These are phyloP conservation scores for Columba livia DNA, from an alignment of 2,113 vertebrate species.

Conservation along the genomic window DNA sequence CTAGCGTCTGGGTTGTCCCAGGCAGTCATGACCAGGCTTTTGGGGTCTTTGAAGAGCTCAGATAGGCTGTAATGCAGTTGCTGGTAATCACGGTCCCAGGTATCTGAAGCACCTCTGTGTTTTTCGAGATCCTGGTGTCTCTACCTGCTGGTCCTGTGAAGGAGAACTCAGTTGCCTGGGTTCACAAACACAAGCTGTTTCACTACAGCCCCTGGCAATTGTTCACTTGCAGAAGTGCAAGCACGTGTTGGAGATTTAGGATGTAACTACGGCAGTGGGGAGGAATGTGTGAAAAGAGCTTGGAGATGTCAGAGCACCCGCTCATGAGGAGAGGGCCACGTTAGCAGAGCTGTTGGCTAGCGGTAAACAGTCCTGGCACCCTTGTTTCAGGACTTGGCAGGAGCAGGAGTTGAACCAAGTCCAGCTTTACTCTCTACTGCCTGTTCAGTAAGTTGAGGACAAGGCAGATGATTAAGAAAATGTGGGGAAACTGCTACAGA, in stretches of 20 bases:
- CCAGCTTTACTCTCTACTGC: slow-evolving; percentile 66
- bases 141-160: background rate
- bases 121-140: background rate
- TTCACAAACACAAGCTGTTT: background rate
- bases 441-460: slow-evolving; percentile 69
- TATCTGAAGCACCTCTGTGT: background rate
- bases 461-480: slow-evolving; percentile 71
- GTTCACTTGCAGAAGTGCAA: background rate
- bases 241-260: background rate
- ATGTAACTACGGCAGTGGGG: background rate
- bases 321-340: slow-evolving; percentile 35
- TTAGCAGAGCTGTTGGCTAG: slow-evolving; percentile 59
- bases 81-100: background rate
- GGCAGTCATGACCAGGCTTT: background rate
- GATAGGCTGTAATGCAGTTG: fast-evolving
- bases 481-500: slow-evolving; percentile 69
- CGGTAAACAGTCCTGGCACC: slow-evolving; percentile 65
- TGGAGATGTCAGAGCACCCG: slow-evolving; percentile 54
- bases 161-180: background rate
- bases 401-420: slow-evolving; percentile 37
- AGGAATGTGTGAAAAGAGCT: slow-evolving; percentile 51
- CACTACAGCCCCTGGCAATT: background rate
- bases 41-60: background rate
- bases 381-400: slow-evolving; percentile 68
- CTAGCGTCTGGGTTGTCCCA: background rate